Evolutionary conservation across 2,797 vertebrate species (phyloP).

Genomic region (Gorsachius magnificus): DNA sequence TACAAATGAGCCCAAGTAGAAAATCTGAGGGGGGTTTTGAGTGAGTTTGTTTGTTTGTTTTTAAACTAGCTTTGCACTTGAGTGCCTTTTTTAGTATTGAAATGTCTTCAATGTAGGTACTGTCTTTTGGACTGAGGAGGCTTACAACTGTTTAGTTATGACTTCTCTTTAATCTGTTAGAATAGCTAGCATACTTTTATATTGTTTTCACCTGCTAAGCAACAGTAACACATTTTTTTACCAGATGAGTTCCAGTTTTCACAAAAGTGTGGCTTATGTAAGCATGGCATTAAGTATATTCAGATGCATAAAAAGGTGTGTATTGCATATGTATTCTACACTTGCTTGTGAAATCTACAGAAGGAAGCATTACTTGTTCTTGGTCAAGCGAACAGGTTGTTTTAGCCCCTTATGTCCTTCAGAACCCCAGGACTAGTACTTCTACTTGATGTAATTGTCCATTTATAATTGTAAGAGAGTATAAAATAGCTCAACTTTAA

Average conservation of each 20-base stretch:
- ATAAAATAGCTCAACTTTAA: neutral
- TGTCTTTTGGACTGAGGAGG: neutral
- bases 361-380: neutral
- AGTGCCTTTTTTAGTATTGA: neutral
- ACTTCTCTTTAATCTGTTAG: neutral
- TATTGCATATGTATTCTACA: neutral
- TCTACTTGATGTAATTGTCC: neutral
- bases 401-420: neutral
- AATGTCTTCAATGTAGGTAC: neutral
- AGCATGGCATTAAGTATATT: neutral
- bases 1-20: neutral
- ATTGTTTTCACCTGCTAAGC: neutral
- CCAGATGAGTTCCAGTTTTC: neutral
- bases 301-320: neutral
- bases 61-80: neutral
- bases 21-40: neutral
- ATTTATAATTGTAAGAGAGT: neutral
- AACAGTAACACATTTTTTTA: neutral
- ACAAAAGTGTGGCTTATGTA: fast-evolving
- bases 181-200: neutral
- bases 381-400: neutral
- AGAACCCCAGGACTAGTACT: neutral
- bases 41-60: neutral
- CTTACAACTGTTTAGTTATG: neutral
- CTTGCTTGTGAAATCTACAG: neutral